Base-by-base conservation (phyloP, 2,888 invertebrate genomes). In the Biston betularia region DNA sequence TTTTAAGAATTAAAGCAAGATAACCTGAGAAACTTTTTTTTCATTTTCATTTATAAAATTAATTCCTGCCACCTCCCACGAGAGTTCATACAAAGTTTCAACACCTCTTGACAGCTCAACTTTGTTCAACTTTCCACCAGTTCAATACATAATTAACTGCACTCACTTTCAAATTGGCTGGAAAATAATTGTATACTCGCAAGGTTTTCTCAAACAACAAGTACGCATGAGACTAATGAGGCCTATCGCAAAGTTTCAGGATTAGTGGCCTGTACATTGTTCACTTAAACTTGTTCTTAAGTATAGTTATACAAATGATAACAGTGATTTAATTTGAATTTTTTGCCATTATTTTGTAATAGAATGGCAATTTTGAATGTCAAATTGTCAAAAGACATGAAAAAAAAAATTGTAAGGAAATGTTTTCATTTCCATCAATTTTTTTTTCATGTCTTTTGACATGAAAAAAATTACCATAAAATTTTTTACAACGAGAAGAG, bases 201-300 rank as follows among this genome's bases (percentile, higher is more conserved):
- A 24, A 15, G 34, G 40, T 68, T 67, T 70, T 65, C 52, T 63
- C 63, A 53, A 65, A 53, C 50, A 65, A 52, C 45, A 72, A 71
- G 58, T 69, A 71, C 46, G 69, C 65, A 65, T 62, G 69, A 56
- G 69, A 65, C 65, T 73, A 83, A 83, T 81, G 82, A 79, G 75
- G 69, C 82, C 73, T 79, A 71, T 70, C 63, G 65, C 69, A 24
- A 72, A 79, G 69, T 79, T 81, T 73, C 44, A 54, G 74, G 79
- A 82, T 82, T 79, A 80, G 77, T 69, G 68, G 74, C 56, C 69
- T 63, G 65, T 66, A 61, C 71, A 54, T 63, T 56, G 64, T 65
- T 63, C 70, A 58, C 63, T 52, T 61, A 67, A 72, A 60, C 69
- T 75, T 72, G 71, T 73, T 75, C 46, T 55, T 46, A 73, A 71